Conservation (phyloP, 1,140 invertebrate genomes). For the Trichonephila inaurata region DNA sequence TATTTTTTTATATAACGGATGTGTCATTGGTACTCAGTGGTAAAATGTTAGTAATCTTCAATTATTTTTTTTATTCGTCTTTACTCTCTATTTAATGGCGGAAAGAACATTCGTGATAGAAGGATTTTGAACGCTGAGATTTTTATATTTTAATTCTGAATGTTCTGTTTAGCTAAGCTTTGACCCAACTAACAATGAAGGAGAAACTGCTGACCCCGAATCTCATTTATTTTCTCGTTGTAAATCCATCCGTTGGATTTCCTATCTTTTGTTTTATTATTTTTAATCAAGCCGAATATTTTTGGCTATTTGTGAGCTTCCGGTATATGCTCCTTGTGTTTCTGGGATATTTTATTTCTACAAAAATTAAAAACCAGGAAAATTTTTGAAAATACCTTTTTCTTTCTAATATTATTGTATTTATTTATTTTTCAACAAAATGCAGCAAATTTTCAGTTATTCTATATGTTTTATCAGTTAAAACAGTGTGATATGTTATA, state of each 20-base stretch:
- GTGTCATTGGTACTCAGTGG: neutral
- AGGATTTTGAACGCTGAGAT: neutral
- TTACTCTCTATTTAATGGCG: neutral
- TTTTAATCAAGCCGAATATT: neutral
- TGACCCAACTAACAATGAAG: constrained; percentile 48
- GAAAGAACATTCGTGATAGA: constrained; percentile 13
- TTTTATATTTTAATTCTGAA: neutral
- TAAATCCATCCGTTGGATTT: neutral
- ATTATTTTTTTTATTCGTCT: neutral
- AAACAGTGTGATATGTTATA: no score
- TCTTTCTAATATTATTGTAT: no score
- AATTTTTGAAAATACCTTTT: no score
- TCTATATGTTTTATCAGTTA: no score
- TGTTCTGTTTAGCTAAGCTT: constrained; percentile 35
- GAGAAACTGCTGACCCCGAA: constrained; percentile 26
- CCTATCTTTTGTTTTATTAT: constrained; percentile 2
- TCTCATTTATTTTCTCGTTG: neutral
- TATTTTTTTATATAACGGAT: neutral
- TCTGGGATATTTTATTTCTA: neutral
- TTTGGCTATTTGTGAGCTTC: neutral
- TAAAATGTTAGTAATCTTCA: neutral
- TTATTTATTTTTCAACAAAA: no score
- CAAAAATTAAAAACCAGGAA: no score
- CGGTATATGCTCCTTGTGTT: neutral
- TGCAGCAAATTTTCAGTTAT: no score